Evolutionary conservation across 1,140 invertebrate genomes (phyloP).

Genomic region (Mycetomoellerius zeteki): DNA sequence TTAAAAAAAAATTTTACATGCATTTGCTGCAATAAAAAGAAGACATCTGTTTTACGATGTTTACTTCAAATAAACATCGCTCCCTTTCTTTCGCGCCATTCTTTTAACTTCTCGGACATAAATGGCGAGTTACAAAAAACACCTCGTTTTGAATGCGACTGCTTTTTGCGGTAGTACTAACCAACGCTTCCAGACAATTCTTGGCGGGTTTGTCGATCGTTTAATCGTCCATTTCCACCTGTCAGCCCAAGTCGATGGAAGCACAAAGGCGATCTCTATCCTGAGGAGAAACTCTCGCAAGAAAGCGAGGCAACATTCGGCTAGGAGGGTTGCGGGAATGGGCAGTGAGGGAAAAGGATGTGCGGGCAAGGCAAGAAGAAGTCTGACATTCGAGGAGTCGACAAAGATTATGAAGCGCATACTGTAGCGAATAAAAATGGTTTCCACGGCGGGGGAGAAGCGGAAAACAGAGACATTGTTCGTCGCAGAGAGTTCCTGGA

Average conservation of each 20-base stretch:
- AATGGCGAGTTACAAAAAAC: conserved; percentile 46
- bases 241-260: conserved; percentile 81
- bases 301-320: conserved; percentile 68
- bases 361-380: conserved; percentile 71
- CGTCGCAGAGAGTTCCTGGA: conserved; percentile 65
- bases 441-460: conserved; percentile 54
- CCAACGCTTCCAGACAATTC: conserved; percentile 78
- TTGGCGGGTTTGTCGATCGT: conserved; percentile 77
- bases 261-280: conserved; percentile 80
- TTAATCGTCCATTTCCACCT: conserved; percentile 85
- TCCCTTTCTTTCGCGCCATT: conserved; percentile 7
- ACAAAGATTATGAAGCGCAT: conserved; percentile 80
- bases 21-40: neutral
- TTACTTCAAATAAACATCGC: conserved; percentile 5
- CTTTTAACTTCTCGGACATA: conserved; percentile 59
- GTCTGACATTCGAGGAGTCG: conserved; percentile 78
- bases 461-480: conserved; percentile 72
- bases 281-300: conserved; percentile 68
- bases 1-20: neutral
- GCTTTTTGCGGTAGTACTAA: conserved; percentile 66
- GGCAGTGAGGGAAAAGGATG: conserved; percentile 36
- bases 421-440: conserved; percentile 73
- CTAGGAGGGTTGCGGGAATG: conserved; percentile 29
- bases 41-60: neutral
- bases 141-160: conserved; percentile 58